These are phyloP conservation scores for Ennomos fuscantarius DNA, from an alignment of 2,888 invertebrate genomes.

Conservation along the genomic window DNA sequence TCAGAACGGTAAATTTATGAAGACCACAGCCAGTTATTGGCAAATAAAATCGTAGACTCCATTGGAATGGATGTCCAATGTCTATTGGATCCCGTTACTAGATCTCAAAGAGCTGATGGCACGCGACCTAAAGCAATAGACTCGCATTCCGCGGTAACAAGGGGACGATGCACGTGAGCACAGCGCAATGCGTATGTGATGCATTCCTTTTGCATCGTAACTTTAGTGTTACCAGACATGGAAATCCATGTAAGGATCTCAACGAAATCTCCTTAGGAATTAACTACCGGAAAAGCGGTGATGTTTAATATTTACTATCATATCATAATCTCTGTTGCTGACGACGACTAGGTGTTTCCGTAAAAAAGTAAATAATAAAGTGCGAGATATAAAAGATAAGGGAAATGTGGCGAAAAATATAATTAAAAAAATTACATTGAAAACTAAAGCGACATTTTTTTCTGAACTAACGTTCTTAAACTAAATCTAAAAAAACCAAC, in stretches of 20 bases:
- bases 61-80: slow-evolving; percentile 45
- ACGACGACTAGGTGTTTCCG: too few species aligned
- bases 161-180: slow-evolving; percentile 49
- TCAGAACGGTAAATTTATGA: background rate
- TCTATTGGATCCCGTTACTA: slow-evolving; percentile 59
- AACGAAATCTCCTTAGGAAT: background rate
- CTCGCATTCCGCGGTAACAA: slow-evolving; percentile 56
- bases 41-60: slow-evolving; percentile 30
- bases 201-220: slow-evolving; percentile 43
- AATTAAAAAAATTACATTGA: too few species aligned
- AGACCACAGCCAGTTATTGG: slow-evolving; percentile 12
- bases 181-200: slow-evolving; percentile 39
- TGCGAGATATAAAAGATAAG: too few species aligned
- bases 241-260: background rate
- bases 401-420: too few species aligned
- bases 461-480: too few species aligned
- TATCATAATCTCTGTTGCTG: too few species aligned
- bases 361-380: too few species aligned
- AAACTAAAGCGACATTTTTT: too few species aligned
- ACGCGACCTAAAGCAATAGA: slow-evolving; percentile 66
- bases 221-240: slow-evolving; percentile 1
- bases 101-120: slow-evolving; percentile 46
- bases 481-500: too few species aligned
- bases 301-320: background rate
- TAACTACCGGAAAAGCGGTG: background rate